phyloP scores from a whole-genome alignment of 1,140 invertebrate genomes.

The Phocides pigmalion region DNA sequence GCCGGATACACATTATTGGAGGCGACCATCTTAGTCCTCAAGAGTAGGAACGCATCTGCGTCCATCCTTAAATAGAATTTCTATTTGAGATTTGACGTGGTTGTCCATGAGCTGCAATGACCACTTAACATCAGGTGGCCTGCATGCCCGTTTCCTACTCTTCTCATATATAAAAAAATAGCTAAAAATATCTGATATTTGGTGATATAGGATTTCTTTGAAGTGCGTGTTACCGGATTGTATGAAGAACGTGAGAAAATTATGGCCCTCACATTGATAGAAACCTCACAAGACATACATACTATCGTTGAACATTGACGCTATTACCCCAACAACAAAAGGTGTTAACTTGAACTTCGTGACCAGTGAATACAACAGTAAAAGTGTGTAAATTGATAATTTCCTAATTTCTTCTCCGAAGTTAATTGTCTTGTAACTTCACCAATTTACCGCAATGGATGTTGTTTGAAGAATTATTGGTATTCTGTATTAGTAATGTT shows the following conservation, averaged over 20 bases:
- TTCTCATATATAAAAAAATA: too few species aligned
- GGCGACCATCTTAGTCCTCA: too few species aligned
- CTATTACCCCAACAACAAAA: slow-evolving; percentile 22
- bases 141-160: too few species aligned
- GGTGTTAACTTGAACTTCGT: slow-evolving; percentile 73
- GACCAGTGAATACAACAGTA: slow-evolving; percentile 62
- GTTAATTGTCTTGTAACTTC: not conserved
- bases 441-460: not conserved
- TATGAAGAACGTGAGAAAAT: slow-evolving; percentile 18
- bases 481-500: not conserved
- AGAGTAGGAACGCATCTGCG: too few species aligned
- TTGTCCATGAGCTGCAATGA: too few species aligned
- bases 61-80: too few species aligned
- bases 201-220: not conserved
- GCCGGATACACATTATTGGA: too few species aligned
- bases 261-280: slow-evolving; percentile 19
- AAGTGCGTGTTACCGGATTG: not conserved
- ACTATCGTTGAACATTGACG: slow-evolving; percentile 19
- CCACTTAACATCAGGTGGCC: too few species aligned
- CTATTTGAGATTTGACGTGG: too few species aligned
- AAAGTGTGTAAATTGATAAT: slow-evolving; percentile 70
- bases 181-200: too few species aligned
- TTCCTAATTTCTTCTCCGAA: slow-evolving; percentile 43
- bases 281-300: slow-evolving; percentile 12
- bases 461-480: not conserved